Evolutionary conservation across 1,140 invertebrate species (phyloP).

Genomic region (Sipha flava): DNA sequence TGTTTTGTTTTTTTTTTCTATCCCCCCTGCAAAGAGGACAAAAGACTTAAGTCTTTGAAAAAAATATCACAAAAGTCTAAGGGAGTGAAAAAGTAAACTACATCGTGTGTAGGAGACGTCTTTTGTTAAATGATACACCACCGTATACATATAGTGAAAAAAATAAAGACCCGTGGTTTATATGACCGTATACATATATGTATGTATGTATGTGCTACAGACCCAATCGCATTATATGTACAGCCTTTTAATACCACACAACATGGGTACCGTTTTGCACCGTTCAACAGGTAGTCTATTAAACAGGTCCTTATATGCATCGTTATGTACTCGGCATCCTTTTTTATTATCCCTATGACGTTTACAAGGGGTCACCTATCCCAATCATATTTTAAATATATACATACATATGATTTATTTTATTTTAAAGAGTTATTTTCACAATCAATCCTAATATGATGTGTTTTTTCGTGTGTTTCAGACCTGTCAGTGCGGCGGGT

Average conservation of each 20-base stretch:
- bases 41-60: neutral
- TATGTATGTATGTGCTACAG: neutral
- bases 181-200: too few species aligned
- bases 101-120: neutral
- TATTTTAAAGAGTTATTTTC: neutral
- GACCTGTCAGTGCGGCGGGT: constrained; percentile 29
- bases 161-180: neutral
- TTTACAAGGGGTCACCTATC: constrained; percentile 21
- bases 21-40: neutral
- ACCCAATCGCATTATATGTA: neutral
- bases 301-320: constrained; percentile 17
- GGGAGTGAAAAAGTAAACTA: neutral
- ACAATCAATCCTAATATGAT: neutral
- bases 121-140: constrained; percentile 18
- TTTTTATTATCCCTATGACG: neutral
- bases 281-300: constrained; percentile 29
- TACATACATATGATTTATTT: neutral
- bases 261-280: neutral
- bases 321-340: neutral
- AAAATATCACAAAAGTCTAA: neutral
- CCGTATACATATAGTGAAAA: neutral
- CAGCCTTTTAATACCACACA: neutral
- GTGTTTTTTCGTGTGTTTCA: neutral
- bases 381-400: neutral
- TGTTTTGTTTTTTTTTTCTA: neutral